These are phyloP conservation scores for Oostethus manadensis DNA, from an alignment of 2,113 vertebrate genomes.

Conservation along the genomic window DNA sequence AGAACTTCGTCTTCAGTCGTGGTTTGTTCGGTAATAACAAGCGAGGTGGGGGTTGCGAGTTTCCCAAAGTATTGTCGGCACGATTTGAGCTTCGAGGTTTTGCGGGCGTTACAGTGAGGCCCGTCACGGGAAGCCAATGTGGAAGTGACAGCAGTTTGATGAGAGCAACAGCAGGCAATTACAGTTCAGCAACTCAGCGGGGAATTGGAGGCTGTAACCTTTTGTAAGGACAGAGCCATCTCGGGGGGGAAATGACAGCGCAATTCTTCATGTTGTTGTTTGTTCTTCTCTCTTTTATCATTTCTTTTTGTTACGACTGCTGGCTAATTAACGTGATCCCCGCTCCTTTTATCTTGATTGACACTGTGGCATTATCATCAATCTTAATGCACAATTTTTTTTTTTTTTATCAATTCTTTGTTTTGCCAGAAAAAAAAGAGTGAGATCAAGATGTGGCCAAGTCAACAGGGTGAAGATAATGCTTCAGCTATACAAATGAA, in stretches of 20 bases:
- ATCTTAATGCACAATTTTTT: too few relatives aligned
- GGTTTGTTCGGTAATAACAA: slow-evolving; percentile 1
- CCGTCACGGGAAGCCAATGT: slow-evolving; percentile 21
- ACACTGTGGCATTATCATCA: too few relatives aligned
- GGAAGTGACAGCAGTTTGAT: slow-evolving; percentile 53
- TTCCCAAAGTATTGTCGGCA: slow-evolving; percentile 13
- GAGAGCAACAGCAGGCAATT: slow-evolving; percentile 58
- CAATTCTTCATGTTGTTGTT: slow-evolving; percentile 9
- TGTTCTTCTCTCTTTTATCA: background rate
- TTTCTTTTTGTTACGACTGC: background rate
- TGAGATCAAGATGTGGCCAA: too few relatives aligned
- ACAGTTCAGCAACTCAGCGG: slow-evolving; percentile 44
- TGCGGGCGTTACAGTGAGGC: slow-evolving; percentile 23
- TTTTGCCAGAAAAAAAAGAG: too few relatives aligned
- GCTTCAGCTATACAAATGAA: too few relatives aligned
- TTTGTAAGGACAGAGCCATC: slow-evolving; percentile 39
- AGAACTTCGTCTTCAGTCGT: slow-evolving; percentile 1
- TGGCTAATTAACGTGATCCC: background rate
- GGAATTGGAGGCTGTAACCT: slow-evolving; percentile 53
- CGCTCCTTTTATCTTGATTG: too few relatives aligned
- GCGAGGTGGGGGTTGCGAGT: background rate
- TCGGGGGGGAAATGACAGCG: slow-evolving; percentile 9
- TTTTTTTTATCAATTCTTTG: too few relatives aligned
- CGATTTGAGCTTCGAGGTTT: slow-evolving; percentile 37
- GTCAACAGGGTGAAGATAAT: too few relatives aligned